A percentile compares a stretch with the other conserved stretches of the same genome.
These are phyloP conservation scores for Kryphioiulus occultus DNA, from an alignment of 2,888 invertebrate species.

Conservation along the genomic window DNA sequence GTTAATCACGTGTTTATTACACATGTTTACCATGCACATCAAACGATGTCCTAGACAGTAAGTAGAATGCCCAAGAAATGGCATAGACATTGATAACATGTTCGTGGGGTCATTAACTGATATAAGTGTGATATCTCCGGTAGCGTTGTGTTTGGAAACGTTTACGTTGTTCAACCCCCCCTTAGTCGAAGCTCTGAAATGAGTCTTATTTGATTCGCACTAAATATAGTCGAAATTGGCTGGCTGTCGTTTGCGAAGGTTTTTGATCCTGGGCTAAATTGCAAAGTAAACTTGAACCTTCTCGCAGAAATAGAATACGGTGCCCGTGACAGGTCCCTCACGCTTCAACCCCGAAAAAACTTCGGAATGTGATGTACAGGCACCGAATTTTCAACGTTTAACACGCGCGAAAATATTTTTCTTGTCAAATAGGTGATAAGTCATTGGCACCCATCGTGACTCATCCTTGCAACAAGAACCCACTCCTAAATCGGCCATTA, in stretches of 20 bases:
- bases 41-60: too few species aligned
- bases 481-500: background rate
- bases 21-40: too few species aligned
- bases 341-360: background rate
- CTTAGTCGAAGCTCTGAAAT: background rate
- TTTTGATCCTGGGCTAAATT: conserved; percentile 23
- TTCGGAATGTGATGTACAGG: background rate
- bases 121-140: too few species aligned
- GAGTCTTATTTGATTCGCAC: background rate
- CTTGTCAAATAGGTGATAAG: conserved; percentile 35
- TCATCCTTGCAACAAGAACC: background rate
- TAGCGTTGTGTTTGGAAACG: background rate
- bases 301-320: conserved; percentile 12
- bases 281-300: conserved; percentile 35
- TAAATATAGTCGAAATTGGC: conserved; percentile 26
- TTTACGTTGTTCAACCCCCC: background rate
- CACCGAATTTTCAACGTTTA: conserved; percentile 11
- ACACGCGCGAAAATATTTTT: conserved; percentile 31
- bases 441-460: background rate
- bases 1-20: too few species aligned
- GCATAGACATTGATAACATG: background rate
- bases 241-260: conserved; percentile 2
- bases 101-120: too few species aligned
- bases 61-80: background rate
- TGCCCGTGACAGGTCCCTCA: conserved; percentile 31